Conservation (phyloP, 2,888 invertebrate genomes). For the Tiphia femorata region DNA sequence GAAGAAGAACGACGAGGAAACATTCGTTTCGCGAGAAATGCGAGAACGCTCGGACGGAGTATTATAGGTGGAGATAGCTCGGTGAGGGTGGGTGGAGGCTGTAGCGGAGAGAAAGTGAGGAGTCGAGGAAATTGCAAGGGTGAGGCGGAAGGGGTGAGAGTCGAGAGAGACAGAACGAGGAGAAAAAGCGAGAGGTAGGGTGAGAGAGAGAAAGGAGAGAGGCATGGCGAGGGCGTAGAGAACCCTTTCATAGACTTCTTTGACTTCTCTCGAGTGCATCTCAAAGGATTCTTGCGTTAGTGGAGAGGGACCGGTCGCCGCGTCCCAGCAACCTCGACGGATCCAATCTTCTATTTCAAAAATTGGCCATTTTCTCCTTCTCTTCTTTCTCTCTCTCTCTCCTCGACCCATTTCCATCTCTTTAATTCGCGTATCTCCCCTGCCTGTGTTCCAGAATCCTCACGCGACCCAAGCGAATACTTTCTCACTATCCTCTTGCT, state of each 20-base stretch:
- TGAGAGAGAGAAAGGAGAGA: slow-evolving; percentile 1
- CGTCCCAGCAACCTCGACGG: no score
- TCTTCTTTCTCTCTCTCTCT: no score
- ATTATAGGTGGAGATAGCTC: no score
- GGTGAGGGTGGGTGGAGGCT: no score
- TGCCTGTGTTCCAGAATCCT: neutral
- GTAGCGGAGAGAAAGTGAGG: neutral
- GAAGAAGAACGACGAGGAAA: neutral
- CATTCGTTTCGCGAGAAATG: no score
- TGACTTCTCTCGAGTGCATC: slow-evolving; percentile 25
- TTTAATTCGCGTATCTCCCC: slow-evolving; percentile 6
- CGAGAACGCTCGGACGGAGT: no score
- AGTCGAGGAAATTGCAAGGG: neutral
- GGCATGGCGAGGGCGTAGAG: neutral
- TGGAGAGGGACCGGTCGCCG: no score
- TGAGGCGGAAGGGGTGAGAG: neutral
- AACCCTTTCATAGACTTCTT: slow-evolving; percentile 31
- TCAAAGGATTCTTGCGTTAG: slow-evolving; percentile 29
- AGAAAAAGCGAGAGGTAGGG: neutral
- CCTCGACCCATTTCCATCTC: slow-evolving; percentile 12
- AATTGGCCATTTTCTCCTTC: slow-evolving; percentile 30
- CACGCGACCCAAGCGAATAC: neutral
- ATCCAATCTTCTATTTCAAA: slow-evolving; percentile 25
- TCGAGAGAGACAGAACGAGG: neutral
- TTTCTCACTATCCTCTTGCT: neutral